A percentile compares a stretch with the other conserved stretches of the same genome.
Evolutionary conservation across 2,888 invertebrate species (phyloP).

Genomic region (Anthoptus insignis): DNA sequence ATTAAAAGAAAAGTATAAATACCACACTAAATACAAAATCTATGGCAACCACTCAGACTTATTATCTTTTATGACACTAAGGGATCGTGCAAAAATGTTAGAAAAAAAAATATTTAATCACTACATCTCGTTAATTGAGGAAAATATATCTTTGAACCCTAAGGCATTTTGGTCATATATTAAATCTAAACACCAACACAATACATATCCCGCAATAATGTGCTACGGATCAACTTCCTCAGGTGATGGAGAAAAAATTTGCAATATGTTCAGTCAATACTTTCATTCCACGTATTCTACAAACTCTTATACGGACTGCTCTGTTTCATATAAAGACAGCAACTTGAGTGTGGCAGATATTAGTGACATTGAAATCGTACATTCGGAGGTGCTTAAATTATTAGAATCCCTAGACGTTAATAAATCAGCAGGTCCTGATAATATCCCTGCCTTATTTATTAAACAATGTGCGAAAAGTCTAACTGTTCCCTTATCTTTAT

Average conservation of each 20-base stretch:
- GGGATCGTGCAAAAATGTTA: constrained; percentile 3
- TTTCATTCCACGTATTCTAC: constrained; percentile 7
- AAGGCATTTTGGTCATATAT: constrained; percentile 21
- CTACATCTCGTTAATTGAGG: neutral
- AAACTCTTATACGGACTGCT: neutral
- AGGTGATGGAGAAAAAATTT: constrained; percentile 1
- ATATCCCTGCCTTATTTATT: constrained; percentile 3
- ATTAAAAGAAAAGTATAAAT: constrained; percentile 32
- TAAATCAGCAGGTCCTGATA: constrained; percentile 20
- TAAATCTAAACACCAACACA: constrained; percentile 17
- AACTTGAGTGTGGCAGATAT: neutral
- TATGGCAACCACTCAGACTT: constrained; percentile 17
- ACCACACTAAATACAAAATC: constrained; percentile 18
- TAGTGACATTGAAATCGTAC: neutral
- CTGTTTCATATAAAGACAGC: neutral
- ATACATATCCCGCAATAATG: neutral
- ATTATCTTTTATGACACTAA: constrained; percentile 12
- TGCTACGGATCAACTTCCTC: neutral
- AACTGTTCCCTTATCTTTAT: neutral
- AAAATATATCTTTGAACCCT: constrained; percentile 13
- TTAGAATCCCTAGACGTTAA: neutral
- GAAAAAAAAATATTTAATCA: constrained; percentile 4
- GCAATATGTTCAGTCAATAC: constrained; percentile 14
- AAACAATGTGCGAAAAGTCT: neutral
- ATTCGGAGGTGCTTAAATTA: neutral